Evolutionary conservation across 2,888 invertebrate species (phyloP).

Genomic region (Sinelater perroti): DNA sequence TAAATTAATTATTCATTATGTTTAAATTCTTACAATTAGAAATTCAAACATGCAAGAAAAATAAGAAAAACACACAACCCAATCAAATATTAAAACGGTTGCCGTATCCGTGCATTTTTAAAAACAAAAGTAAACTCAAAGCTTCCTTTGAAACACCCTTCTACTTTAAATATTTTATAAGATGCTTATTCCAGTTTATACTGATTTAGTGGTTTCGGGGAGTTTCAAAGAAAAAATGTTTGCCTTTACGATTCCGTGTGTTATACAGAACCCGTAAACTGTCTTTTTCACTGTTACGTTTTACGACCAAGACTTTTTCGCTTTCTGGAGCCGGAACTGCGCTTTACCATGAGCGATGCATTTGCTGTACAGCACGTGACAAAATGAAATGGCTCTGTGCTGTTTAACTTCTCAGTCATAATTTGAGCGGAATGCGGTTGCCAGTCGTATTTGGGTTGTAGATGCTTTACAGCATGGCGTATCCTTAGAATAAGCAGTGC

Average conservation of each 20-base stretch:
- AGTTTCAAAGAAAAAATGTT: too few species aligned
- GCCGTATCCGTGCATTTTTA: too few species aligned
- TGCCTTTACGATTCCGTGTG: not conserved
- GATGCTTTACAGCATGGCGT: not conserved
- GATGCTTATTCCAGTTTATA: too few species aligned
- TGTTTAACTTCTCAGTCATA: not conserved
- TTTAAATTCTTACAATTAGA: too few species aligned
- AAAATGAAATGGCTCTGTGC: not conserved
- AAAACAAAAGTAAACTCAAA: too few species aligned
- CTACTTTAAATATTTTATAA: too few species aligned
- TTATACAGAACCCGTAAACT: conserved; percentile 9
- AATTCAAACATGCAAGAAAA: too few species aligned
- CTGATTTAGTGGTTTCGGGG: too few species aligned
- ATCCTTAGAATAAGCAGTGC: not conserved
- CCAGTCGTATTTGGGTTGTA: not conserved
- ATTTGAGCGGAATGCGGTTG: not conserved
- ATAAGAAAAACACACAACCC: too few species aligned
- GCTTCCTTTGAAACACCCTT: too few species aligned
- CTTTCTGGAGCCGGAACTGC: conserved; percentile 1
- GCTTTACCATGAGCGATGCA: conserved; percentile 1
- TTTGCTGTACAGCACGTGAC: not conserved
- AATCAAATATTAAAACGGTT: too few species aligned
- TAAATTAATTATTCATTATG: too few species aligned
- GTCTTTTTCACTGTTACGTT: conserved; percentile 17
- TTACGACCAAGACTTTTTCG: conserved; percentile 16